Percentiles rank a stretch among this genome's conserved stretches.
Evolutionary conservation across 2,113 vertebrate species (phyloP).

Genomic region (Prionailurus bengalensis): DNA sequence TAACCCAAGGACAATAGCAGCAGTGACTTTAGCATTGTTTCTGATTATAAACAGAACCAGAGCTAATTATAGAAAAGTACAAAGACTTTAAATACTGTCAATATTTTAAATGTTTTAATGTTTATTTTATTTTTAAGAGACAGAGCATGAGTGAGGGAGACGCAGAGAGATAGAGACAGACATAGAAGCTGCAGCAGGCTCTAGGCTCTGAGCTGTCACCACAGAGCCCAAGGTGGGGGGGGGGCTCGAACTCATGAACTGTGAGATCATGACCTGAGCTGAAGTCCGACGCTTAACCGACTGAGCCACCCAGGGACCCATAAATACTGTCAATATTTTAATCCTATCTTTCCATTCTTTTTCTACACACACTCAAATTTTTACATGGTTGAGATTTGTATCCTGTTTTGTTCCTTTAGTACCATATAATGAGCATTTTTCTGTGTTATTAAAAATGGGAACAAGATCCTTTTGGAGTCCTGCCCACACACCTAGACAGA

Average conservation of each 20-base stretch:
- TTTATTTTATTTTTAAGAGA: no score
- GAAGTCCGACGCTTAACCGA: no score
- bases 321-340: neutral
- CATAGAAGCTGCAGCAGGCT: no score
- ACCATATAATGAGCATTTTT: neutral
- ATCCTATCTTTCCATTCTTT: neutral
- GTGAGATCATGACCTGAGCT: no score
- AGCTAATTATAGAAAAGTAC: neutral
- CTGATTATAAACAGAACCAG: slow-evolving; percentile 6
- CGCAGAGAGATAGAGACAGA: no score
- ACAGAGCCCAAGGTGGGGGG: no score
- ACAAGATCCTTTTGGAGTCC: neutral
- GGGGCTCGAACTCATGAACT: no score
- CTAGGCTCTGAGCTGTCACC: no score
- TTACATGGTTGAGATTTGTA: neutral
- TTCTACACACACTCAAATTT: neutral
- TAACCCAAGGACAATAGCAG: neutral
- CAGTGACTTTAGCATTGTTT: neutral
- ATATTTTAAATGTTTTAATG: neutral
- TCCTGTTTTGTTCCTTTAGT: neutral
- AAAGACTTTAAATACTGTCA: neutral
- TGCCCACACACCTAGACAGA: neutral
- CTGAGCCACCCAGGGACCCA: no score
- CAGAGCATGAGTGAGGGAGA: no score
- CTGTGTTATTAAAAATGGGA: slow-evolving; percentile 9